A percentile compares a stretch with the other conserved stretches of the same genome.
phyloP scores from a whole-genome alignment of 2,113 vertebrate species.

The Falcunculus frontatus region DNA sequence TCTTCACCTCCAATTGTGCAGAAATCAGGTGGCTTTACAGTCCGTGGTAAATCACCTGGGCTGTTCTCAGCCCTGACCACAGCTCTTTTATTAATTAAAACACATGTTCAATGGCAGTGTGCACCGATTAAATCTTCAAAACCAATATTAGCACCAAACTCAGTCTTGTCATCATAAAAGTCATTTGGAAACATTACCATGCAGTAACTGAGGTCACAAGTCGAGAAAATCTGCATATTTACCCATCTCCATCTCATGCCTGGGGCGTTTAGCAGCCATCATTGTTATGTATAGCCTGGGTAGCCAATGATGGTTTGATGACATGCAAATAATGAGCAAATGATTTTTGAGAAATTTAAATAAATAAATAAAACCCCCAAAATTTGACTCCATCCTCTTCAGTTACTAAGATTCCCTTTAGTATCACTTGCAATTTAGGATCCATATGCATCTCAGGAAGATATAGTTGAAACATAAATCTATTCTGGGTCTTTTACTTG shows the following conservation, averaged over 20 bases:
- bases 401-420: conserved; percentile 45
- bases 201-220: conserved; percentile 56
- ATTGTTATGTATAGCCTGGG: not conserved
- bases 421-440: conserved; percentile 53
- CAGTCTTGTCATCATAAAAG: conserved; percentile 59
- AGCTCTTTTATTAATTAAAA: conserved; percentile 45
- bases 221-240: conserved; percentile 50
- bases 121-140: conserved; percentile 28
- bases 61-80: not conserved
- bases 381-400: not conserved
- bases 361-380: not conserved
- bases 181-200: conserved; percentile 49
- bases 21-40: conserved; percentile 30
- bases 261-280: not conserved
- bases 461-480: conserved; percentile 63
- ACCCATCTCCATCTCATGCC: conserved; percentile 48
- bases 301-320: conserved; percentile 1
- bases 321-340: conserved; percentile 10
- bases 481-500: conserved; percentile 63
- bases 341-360: not conserved
- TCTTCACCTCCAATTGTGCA: conserved; percentile 37
- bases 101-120: conserved; percentile 1
- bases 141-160: conserved; percentile 42
- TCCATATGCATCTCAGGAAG: conserved; percentile 60
- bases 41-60: not conserved